Evolutionary conservation across 1,140 invertebrate species (phyloP).

Genomic region (Lasaia peninsularis): DNA sequence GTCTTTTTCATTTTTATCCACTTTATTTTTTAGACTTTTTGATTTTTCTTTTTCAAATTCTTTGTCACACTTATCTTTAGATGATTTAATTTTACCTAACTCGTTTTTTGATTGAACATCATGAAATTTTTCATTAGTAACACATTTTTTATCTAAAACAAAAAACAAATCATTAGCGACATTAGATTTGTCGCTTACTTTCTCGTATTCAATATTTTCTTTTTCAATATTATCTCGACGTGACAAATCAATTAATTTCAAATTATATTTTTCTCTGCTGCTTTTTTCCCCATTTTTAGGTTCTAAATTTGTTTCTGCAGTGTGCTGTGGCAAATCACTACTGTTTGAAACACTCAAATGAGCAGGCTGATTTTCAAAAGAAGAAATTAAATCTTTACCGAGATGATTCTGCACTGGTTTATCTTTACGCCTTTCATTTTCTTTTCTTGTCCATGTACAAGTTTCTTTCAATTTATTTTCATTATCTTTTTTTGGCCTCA

Average conservation of each 20-base stretch:
- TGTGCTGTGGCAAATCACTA: constrained; percentile 39
- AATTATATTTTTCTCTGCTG: constrained; percentile 41
- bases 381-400: constrained; percentile 37
- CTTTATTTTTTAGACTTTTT: constrained; percentile 40
- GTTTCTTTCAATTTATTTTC: constrained; percentile 40
- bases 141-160: constrained; percentile 35
- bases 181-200: constrained; percentile 45
- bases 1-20: constrained; percentile 55
- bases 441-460: constrained; percentile 31
- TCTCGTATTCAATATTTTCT: constrained; percentile 55
- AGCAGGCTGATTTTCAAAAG: constrained; percentile 34
- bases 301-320: constrained; percentile 29
- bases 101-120: constrained; percentile 54
- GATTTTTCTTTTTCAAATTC: constrained; percentile 73
- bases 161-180: constrained; percentile 25
- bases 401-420: constrained; percentile 36
- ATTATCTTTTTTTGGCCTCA: constrained; percentile 32
- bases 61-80: constrained; percentile 62
- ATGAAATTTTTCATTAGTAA: constrained; percentile 46
- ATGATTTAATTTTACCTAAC: constrained; percentile 40
- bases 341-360: constrained; percentile 43
- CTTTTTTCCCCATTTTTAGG: constrained; percentile 35
- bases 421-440: constrained; percentile 39
- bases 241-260: constrained; percentile 30
- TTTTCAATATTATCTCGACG: constrained; percentile 44